phyloP scores from a whole-genome alignment of 1,140 invertebrate species.

The Drosophila bifasciata region DNA sequence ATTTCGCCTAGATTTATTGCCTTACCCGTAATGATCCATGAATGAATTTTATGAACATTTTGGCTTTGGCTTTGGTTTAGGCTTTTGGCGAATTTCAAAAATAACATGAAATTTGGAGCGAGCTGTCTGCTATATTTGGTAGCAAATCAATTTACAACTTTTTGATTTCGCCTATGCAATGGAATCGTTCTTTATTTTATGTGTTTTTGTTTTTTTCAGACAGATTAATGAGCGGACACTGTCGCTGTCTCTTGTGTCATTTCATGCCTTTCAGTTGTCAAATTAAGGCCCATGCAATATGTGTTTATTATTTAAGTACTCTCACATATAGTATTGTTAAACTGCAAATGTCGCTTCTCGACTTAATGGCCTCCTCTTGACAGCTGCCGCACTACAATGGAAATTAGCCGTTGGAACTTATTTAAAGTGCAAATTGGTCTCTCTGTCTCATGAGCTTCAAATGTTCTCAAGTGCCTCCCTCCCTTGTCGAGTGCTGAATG shows the following conservation, averaged over 20 bases:
- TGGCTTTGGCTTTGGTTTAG: conserved; percentile 11
- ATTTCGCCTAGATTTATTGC: conserved; percentile 46
- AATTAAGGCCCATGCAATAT: conserved; percentile 65
- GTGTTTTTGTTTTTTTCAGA: conserved; percentile 72
- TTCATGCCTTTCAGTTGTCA: conserved; percentile 77
- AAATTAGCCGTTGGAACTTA: conserved; percentile 28
- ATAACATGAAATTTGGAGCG: conserved; percentile 69
- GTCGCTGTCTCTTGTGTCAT: conserved; percentile 55
- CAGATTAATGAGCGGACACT: conserved; percentile 68
- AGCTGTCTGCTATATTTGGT: conserved; percentile 66
- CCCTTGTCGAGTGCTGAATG: conserved; percentile 30
- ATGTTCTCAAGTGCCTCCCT: conserved; percentile 23
- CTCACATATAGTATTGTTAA: conserved; percentile 32
- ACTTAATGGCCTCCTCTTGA: conserved; percentile 32
- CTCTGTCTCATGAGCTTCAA: conserved; percentile 33
- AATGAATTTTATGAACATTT: conserved; percentile 29
- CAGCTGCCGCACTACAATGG: conserved; percentile 37
- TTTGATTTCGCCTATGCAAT: conserved; percentile 34
- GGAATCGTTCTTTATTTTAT: conserved; percentile 46
- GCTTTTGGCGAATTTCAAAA: conserved; percentile 41
- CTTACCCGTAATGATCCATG: conserved; percentile 44
- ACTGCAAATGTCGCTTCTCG: conserved; percentile 47
- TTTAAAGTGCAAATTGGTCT: conserved; percentile 21
- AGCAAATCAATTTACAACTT: conserved; percentile 76
- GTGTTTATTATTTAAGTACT: conserved; percentile 32